Evolutionary conservation across 2,113 vertebrate genomes (phyloP), one percentile per base, ranked within the genome.

Genomic region (Ursus arctos): DNA sequence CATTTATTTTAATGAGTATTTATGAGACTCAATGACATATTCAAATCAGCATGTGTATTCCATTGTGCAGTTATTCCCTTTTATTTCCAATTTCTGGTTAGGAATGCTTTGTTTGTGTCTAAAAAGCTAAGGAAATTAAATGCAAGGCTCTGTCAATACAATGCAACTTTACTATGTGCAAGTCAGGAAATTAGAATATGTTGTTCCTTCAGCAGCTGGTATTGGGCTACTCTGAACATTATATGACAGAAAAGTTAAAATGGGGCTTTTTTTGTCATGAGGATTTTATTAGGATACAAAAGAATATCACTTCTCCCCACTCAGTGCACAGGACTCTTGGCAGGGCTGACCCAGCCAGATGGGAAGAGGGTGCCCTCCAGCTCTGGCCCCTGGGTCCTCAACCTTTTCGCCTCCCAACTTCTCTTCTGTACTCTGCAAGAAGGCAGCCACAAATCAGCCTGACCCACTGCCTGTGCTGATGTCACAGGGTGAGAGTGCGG

Each of bases 101-200:
- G 33, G 51, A 47, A 33, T 51, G 43, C 76, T 94, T 97, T 90
- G 49, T 81, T n/a, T 85, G 43, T 86, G 24, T 61, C 61, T 85
- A 63, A 95, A 96, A 92, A 72, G 49, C 80, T 77, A n/a, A 95
- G 94, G 97, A 95, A 97, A 97, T 88, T 87, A 94, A 96, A 96
- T 65, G 22, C 76, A 88, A 57, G 87, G 26, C 51, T 74, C 6
- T 57, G 18, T 76, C 94, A 59, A 33, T 43, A 33, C 65, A 55
- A 67, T 67, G 85, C 71, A 89, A 47, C 81, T 83, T 80, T 31
- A 81, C n/a, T 21, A 22, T 3, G n/a, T 65, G 40, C 28, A 74
- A 83, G 79, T 51, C 90, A 83, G 92, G 94, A 98, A 97, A 96
- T 96, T 72, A 92, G 67, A 97, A 94, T 51, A 26, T 76, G 72